Conservation (phyloP, 2,113 vertebrate species). For the Atlantisia rogersi region DNA sequence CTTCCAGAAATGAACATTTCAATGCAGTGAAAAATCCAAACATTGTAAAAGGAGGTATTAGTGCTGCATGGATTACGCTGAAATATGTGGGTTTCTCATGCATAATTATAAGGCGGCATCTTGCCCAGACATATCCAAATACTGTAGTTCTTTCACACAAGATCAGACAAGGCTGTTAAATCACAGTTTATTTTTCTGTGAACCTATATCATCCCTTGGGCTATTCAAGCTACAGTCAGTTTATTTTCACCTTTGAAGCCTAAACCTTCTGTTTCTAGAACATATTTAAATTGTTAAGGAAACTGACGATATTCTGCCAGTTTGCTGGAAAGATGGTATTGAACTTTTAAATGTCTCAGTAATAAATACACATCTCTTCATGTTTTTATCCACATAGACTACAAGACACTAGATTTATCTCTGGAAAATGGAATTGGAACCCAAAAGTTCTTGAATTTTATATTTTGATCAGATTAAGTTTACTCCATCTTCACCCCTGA, state of each 20-base stretch:
- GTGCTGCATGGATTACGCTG: neutral
- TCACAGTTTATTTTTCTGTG: slow-evolving; percentile 42
- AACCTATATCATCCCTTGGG: slow-evolving; percentile 1
- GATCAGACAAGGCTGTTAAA: slow-evolving; percentile 40
- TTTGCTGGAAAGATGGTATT: neutral
- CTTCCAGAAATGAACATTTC: neutral
- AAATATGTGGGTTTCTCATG: neutral
- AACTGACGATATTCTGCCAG: neutral
- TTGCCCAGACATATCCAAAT: slow-evolving; percentile 17
- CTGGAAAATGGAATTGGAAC: neutral
- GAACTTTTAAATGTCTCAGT: neutral
- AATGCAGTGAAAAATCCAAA: neutral
- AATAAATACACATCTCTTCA: neutral
- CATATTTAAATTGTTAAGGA: neutral
- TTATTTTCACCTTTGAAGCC: slow-evolving; percentile 26
- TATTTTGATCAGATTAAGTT: neutral
- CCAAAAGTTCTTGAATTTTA: neutral
- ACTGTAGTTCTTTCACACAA: slow-evolving; percentile 3
- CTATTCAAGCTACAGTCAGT: neutral
- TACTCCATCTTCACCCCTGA: neutral
- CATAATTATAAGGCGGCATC: neutral
- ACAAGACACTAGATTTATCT: neutral
- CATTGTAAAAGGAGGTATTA: neutral
- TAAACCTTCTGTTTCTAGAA: neutral
- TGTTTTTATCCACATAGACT: neutral